These are phyloP conservation scores for Notiomystis cincta DNA, from an alignment of 2,113 vertebrate genomes.

Conservation along the genomic window DNA sequence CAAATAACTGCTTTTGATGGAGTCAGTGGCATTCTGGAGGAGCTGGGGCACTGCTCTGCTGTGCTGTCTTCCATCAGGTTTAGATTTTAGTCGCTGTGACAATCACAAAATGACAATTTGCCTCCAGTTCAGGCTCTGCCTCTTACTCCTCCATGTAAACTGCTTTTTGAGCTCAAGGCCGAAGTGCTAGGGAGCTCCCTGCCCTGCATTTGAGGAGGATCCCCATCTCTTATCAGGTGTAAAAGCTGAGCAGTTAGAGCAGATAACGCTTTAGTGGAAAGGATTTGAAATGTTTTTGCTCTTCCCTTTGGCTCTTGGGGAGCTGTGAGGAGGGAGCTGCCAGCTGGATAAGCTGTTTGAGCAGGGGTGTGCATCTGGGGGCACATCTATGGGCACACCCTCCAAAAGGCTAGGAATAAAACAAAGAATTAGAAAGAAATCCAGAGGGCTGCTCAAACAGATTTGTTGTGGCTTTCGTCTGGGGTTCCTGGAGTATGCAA, in stretches of 20 bases:
- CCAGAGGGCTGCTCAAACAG: neutral
- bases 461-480: neutral
- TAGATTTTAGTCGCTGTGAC: neutral
- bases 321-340: neutral
- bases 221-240: neutral
- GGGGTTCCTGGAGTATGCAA: neutral
- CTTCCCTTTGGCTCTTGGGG: neutral
- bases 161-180: neutral
- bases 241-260: neutral
- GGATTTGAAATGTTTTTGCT: neutral
- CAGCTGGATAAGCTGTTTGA: neutral
- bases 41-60: neutral
- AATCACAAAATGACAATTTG: neutral
- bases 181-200: neutral
- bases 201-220: neutral
- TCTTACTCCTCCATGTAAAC: neutral
- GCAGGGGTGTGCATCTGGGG: neutral
- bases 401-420: neutral
- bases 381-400: neutral
- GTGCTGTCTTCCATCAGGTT: neutral
- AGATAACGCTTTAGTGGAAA: neutral
- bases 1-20: neutral
- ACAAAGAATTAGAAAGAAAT: neutral
- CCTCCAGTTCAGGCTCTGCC: neutral
- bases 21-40: neutral